Evolutionary conservation across 23 tunicate genomes (phyloP), one percentile per base, ranked within the genome.

Genomic region (Diplosoma virens): DNA sequence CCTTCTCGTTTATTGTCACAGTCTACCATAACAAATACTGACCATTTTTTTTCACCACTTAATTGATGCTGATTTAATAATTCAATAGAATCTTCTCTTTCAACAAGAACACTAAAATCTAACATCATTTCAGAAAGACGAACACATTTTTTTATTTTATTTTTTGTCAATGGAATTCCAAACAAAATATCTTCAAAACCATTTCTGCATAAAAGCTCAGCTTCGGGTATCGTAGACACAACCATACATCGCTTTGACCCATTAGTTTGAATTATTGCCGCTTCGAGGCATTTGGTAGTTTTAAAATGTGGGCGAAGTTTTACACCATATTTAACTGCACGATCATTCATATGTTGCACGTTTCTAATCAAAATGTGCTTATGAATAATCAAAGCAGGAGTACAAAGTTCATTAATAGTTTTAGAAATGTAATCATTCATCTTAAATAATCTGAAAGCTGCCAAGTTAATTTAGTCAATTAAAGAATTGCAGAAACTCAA

Each of bases 181-280:
- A 77, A 82, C 54, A 89, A 34, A 41, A 89, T 71, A 35, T 89
- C 88, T 34, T 78, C 83, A 72, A 82, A 89, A 5, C 87, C 96
- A 64, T 89, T 82, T 46, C 59, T 70, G 14, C 37, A 31, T 21
- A 89, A 31, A 2, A 63, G 32, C 31, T 78, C 84, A 6, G 84
- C 88, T 48, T 89, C 96, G 11, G 88, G 79, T 0, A 89, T n/a
- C 17, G 96, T 89, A 4, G 96, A 89, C 11, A 82, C 96, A 9
- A 59, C 88, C 79, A 89, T 71, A 31, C 96, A 52, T 30, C 82
- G 52, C 59, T 82, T 82, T 2, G 82, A 30, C 22, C 96, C 96
- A 23, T 37, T 67, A 14, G 88, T 89, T 41, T 82, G 96, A 36
- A 89, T 46, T 32, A 77, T 52, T 2, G 84, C 96, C 1, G 80